Evolutionary conservation across 2,888 invertebrate genomes (phyloP), one percentile per base, ranked within the genome.

Genomic region (Heliconius hortense): DNA sequence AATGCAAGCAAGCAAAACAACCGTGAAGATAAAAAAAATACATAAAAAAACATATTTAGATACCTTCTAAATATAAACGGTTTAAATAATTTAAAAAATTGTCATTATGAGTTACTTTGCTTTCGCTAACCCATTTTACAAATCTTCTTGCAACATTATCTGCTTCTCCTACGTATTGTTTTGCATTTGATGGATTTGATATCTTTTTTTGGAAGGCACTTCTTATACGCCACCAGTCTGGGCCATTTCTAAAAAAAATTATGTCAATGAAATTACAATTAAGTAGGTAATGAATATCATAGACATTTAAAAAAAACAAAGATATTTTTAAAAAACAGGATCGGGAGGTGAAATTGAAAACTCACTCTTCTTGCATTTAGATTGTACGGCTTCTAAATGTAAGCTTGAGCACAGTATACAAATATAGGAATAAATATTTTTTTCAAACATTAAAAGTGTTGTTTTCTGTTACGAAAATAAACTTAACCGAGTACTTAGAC

Each of bases 141-240:
- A 98, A 97, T 83, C 97, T 96, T 66, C 89, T 88, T 5, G 96
- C 94, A 0, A 97, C 94, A 5, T 84, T 84, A 85, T 98, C 96
- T 0, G 96, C 95, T 70, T 90, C 90, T n/a, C 91, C 87, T 0
- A 98, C 87, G 84, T 97, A 97, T 79, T 89, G 92, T 78, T 95
- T 94, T 0, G 97, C 96, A 83, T 96, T 96, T 80, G 95, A 94
- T 0, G 97, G 96, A 78, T 96, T 95, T 79, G 97, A 96, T 28
- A 98, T 89, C 68, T 96, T 96, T 85, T 96, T 97, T 90, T 98
- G 98, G 81, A 98, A 96, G 76, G 96, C 95, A 81, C 96, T 96
- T 26, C 98, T 94, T 2, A 98, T 89, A 78, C 95, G 94, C 95
- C 96, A 96, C 98, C 98, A 98, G 74, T 97, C 96, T 3, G 94